Evolutionary conservation across 1,140 invertebrate genomes (phyloP).

Genomic region (Sipha flava): DNA sequence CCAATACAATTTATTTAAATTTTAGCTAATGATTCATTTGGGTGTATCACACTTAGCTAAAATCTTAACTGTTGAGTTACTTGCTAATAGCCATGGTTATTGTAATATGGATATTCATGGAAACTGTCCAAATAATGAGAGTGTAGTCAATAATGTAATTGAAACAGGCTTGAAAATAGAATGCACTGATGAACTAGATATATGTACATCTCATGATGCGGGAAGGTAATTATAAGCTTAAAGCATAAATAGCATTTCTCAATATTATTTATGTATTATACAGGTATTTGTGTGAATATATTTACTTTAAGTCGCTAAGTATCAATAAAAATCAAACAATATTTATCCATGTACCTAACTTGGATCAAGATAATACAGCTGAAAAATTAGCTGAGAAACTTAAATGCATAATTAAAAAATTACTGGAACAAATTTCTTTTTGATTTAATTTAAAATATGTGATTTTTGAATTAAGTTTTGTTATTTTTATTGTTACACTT

Average conservation of each 20-base stretch:
- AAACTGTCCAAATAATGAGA: background rate
- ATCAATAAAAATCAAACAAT: constrained; percentile 21
- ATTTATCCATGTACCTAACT: constrained; percentile 32
- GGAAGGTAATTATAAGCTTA: background rate
- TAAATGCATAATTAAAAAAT: constrained; percentile 1
- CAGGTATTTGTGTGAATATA: constrained; percentile 33
- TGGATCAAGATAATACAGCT: constrained; percentile 10
- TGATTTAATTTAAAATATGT: background rate
- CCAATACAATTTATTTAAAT: background rate
- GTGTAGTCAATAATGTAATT: background rate
- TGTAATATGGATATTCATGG: background rate
- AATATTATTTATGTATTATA: background rate
- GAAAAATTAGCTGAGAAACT: background rate
- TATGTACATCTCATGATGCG: constrained; percentile 1
- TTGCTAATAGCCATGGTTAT: constrained; percentile 16
- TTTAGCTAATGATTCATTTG: constrained; percentile 45
- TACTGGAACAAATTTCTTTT: background rate
- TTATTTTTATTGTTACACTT: background rate
- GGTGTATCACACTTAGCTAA: constrained; percentile 2
- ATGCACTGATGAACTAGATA: background rate
- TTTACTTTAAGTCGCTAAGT: constrained; percentile 24
- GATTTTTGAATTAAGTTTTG: background rate
- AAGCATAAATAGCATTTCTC: background rate
- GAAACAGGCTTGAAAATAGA: background rate
- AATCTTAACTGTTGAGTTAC: background rate